Evolutionary conservation across 2,888 invertebrate genomes (phyloP).

Genomic region (Tiphia femorata): DNA sequence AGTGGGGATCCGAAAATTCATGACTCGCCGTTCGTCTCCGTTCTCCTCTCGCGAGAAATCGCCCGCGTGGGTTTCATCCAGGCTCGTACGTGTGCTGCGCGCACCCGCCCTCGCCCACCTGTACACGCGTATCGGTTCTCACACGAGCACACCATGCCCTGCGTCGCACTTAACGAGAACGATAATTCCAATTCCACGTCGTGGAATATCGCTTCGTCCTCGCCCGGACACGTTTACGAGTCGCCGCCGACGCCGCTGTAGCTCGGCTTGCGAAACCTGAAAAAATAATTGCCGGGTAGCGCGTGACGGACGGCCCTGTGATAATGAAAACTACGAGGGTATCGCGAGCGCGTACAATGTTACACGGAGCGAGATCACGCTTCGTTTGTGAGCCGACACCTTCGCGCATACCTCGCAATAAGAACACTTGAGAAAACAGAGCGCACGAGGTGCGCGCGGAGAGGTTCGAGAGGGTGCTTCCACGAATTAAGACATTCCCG

Average conservation of each 20-base stretch:
- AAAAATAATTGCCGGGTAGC: background rate
- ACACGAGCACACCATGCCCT: too few relatives aligned
- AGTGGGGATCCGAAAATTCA: background rate
- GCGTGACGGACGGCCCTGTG: too few relatives aligned
- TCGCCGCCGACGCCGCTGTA: background rate
- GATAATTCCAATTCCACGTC: slow-evolving; percentile 16
- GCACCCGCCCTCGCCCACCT: background rate
- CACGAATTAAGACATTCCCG: too few relatives aligned
- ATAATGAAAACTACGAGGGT: too few relatives aligned
- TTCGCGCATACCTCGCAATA: too few relatives aligned
- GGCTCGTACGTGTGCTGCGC: background rate
- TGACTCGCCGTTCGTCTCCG: background rate
- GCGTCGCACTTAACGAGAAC: slow-evolving; percentile 12
- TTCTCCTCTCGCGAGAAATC: background rate
- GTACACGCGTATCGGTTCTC: too few relatives aligned
- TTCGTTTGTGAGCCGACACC: too few relatives aligned
- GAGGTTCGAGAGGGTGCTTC: too few relatives aligned
- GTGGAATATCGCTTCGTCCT: background rate
- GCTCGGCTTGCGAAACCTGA: background rate
- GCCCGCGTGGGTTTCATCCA: background rate
- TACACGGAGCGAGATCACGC: too few relatives aligned
- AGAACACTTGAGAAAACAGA: too few relatives aligned
- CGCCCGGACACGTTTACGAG: slow-evolving; percentile 1
- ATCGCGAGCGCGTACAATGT: too few relatives aligned
- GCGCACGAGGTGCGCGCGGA: too few relatives aligned